A percentile compares a stretch with the other conserved stretches of the same genome.
Evolutionary conservation across 1,140 invertebrate genomes (phyloP).

Genomic region (Bombus affinis): DNA sequence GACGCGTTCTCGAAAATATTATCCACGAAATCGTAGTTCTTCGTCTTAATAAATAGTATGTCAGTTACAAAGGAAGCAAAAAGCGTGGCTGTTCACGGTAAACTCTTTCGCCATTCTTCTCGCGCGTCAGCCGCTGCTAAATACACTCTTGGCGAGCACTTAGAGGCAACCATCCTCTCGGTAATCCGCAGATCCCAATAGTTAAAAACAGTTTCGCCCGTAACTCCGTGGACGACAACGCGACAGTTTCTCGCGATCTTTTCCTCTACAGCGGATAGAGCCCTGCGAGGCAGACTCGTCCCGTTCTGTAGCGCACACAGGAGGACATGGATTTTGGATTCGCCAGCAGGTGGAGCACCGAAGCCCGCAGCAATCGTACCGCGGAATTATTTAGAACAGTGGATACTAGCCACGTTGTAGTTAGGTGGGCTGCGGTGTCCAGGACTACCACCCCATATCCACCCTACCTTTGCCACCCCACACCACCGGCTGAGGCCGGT

Average conservation of each 20-base stretch:
- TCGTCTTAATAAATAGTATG: constrained; percentile 27
- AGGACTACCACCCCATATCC: constrained; percentile 72
- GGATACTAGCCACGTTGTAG: constrained; percentile 78
- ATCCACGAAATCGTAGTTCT: neutral
- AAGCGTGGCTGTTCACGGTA: constrained; percentile 16
- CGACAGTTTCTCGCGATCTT: constrained; percentile 31
- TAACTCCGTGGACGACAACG: constrained; percentile 7
- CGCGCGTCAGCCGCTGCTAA: constrained; percentile 57
- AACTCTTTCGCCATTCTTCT: constrained; percentile 61
- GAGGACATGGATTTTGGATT: constrained; percentile 64
- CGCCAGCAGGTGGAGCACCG: constrained; percentile 71
- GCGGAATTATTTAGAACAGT: constrained; percentile 80
- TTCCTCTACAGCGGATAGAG: neutral
- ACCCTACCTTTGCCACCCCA: constrained; percentile 70
- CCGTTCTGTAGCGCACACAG: constrained; percentile 26
- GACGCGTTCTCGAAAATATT: neutral
- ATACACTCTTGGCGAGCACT: constrained; percentile 37
- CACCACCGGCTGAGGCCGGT: constrained; percentile 58
- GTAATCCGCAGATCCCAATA: constrained; percentile 58
- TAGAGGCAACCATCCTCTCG: neutral
- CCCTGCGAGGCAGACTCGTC: neutral
- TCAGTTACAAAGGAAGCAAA: constrained; percentile 6
- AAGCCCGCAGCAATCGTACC: constrained; percentile 79
- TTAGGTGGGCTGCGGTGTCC: constrained; percentile 78
- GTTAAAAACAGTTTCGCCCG: constrained; percentile 58